Evolutionary conservation across 2,113 vertebrate species (phyloP).

Genomic region (Danionella cerebrum): DNA sequence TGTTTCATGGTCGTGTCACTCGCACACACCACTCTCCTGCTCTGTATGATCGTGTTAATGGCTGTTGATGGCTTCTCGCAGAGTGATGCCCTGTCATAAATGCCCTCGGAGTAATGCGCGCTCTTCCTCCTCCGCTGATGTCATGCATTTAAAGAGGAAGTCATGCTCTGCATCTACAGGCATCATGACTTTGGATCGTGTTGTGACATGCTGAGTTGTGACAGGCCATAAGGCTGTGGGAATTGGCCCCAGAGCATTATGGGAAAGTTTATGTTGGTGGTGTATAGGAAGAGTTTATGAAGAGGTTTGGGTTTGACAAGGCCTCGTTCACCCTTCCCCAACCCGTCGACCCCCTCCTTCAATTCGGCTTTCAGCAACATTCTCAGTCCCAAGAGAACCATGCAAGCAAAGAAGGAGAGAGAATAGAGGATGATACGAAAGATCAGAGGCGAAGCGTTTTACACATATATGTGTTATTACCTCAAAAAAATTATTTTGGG

Average conservation of each 20-base stretch:
- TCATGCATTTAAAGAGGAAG: conserved; percentile 4
- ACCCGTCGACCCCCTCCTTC: no score
- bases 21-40: background rate
- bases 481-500: no score
- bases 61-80: background rate
- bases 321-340: background rate
- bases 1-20: background rate
- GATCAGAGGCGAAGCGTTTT: background rate
- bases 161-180: background rate
- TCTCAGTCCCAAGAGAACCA: background rate
- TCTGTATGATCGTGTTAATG: background rate
- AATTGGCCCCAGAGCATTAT: background rate
- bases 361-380: background rate
- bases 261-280: conserved; percentile 11
- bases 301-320: background rate
- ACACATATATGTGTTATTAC: no score
- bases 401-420: background rate
- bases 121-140: background rate
- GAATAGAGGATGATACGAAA: background rate
- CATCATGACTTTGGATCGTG: background rate
- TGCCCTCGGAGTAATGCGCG: background rate
- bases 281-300: background rate
- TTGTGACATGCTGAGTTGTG: background rate
- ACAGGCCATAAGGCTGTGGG: background rate
- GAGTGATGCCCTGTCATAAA: background rate